Evolutionary conservation across 1,140 invertebrate species (phyloP).

Genomic region (Zaprionus davidi): DNA sequence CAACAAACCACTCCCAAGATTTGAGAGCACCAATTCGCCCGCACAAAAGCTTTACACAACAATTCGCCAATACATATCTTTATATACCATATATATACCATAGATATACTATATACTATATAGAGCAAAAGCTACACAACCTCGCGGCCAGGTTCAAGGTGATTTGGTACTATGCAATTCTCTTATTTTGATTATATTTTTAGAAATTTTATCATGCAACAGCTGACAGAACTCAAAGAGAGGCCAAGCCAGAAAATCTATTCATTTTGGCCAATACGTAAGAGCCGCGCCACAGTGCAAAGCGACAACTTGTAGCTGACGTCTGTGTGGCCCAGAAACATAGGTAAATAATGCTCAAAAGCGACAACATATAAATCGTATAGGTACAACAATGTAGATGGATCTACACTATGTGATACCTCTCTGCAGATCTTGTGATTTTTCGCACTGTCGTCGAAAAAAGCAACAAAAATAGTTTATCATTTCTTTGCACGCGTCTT

Average conservation of each 20-base stretch:
- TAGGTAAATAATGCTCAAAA: not conserved
- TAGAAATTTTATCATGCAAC: constrained; percentile 79
- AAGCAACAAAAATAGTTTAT: constrained; percentile 28
- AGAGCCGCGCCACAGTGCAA: not conserved
- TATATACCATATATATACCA: constrained; percentile 3
- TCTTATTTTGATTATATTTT: constrained; percentile 55
- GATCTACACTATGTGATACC: not conserved
- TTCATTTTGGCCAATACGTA: constrained; percentile 7
- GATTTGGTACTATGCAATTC: constrained; percentile 46
- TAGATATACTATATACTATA: constrained; percentile 12
- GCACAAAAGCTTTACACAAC: constrained; percentile 30
- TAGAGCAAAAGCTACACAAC: constrained; percentile 47
- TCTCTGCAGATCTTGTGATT: constrained; percentile 56
- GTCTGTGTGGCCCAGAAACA: constrained; percentile 1
- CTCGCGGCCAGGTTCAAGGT: constrained; percentile 76
- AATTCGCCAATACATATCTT: constrained; percentile 11
- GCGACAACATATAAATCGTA: constrained; percentile 5
- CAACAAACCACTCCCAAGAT: constrained; percentile 15
- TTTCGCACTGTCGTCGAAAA: constrained; percentile 11
- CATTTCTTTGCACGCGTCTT: constrained; percentile 65
- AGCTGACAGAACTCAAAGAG: constrained; percentile 52
- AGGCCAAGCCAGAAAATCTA: constrained; percentile 16
- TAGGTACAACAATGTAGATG: not conserved
- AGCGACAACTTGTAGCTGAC: constrained; percentile 60
- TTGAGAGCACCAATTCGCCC: not conserved